Base-by-base conservation (phyloP, 2,797 vertebrate species). In the Sitta carolinensis region DNA sequence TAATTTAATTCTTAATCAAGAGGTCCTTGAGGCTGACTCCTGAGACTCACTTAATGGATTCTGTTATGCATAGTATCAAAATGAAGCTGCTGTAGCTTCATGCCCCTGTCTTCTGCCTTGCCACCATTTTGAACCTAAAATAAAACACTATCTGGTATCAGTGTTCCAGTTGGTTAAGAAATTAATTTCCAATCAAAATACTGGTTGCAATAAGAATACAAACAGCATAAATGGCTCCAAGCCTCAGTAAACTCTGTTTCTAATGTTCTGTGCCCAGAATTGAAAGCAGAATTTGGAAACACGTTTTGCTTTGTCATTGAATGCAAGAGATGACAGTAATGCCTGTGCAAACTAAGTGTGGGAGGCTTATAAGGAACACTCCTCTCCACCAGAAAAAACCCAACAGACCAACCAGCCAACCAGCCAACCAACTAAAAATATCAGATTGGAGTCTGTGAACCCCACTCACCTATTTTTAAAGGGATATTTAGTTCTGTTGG, bases 1-100 rank as follows among this genome's bases (percentile, higher is more conserved):
- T 93, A 97, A 95, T 96, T 97, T 96, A 96, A 97, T 87, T 96
- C 97, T 95, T 97, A 95, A 97, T 97, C 97, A 97, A 97, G 91
- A 97, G 94, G 88, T 90, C 77, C 96, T 97, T 51, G 91, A 96
- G 91, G 75, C 83, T 93, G 94, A 94, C 97, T 97, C 96, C 54
- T 3, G 21, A 97, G 96, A 95, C 83, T 89, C 84, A 66, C 84
- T 96, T 96, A 94, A 95, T 78, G 64, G 79, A 92, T 93, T 97
- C 90, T 77, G 55, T 30, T 88, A 85, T 43, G 48, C 90, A 85
- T 4, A 80, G 54, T 89, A 94, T 66, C 90, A 95, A 96, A 95
- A 96, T 81, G 84, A 97, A 96, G 73, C 66, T 92, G 73, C 62
- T 85, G 62, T 72, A 36, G 26, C 54, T 94, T 89, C 73, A 42